Percentiles rank a stretch among this genome's conserved stretches.
These are phyloP conservation scores for Cinclus mexicanus DNA, from an alignment of 2,113 vertebrate genomes.

Conservation along the genomic window DNA sequence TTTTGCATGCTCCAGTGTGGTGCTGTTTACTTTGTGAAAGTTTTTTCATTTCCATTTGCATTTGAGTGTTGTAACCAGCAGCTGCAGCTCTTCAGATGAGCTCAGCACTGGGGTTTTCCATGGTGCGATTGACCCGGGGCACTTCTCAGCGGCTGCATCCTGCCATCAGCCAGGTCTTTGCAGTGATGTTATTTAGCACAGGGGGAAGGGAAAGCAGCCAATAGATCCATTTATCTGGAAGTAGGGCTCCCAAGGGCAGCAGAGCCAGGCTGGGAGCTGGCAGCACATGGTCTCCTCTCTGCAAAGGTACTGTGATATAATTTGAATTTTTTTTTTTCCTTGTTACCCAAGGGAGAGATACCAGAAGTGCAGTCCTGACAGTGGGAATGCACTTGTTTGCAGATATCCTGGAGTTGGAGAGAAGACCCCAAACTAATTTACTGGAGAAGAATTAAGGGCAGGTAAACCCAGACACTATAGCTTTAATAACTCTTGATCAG, in stretches of 20 bases:
- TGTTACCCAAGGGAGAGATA: background rate
- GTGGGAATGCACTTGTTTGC: background rate
- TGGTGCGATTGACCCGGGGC: background rate
- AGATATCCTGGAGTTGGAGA: rapidly evolving
- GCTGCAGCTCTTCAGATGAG: background rate
- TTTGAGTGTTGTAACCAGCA: background rate
- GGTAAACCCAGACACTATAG: background rate
- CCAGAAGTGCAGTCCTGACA: background rate
- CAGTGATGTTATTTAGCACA: background rate
- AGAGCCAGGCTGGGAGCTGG: background rate
- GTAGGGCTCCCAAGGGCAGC: background rate
- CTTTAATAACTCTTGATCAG: background rate
- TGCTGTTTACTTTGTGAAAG: background rate
- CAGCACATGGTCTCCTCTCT: background rate
- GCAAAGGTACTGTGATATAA: background rate
- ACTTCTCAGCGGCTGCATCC: background rate
- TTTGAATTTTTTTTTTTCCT: background rate
- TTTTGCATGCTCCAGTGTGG: background rate
- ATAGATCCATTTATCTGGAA: background rate
- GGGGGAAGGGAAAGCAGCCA: background rate
- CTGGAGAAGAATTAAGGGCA: background rate
- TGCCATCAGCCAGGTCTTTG: background rate
- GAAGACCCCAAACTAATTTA: background rate
- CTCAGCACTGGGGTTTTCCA: background rate
- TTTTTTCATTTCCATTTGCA: background rate